Percentiles rank a stretch among this genome's conserved stretches.
Evolutionary conservation across 2,888 invertebrate species (phyloP).

Genomic region (Panorpa germanica): DNA sequence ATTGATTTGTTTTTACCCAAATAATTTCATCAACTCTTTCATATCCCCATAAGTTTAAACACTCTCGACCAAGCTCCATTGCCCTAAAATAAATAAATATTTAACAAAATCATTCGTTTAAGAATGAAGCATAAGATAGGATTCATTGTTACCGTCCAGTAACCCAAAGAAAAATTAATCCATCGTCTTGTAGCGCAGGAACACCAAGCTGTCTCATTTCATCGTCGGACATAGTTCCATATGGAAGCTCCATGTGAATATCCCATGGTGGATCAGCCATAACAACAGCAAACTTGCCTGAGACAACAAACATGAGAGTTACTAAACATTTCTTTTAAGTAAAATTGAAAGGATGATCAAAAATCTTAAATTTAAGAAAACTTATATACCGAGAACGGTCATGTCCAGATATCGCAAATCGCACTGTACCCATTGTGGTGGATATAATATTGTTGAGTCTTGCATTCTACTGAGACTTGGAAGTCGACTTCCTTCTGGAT

Average conservation of each 20-base stretch:
- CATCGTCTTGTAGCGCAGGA: slow-evolving; percentile 87
- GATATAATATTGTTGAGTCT: slow-evolving; percentile 46
- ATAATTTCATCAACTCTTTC: slow-evolving; percentile 92
- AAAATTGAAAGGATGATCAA: too few species aligned
- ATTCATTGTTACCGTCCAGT: slow-evolving; percentile 54
- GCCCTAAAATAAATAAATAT: slow-evolving; percentile 37
- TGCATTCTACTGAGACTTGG: slow-evolving; percentile 17
- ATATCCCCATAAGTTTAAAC: slow-evolving; percentile 92
- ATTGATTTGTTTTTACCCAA: slow-evolving; percentile 98
- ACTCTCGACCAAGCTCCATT: slow-evolving; percentile 92
- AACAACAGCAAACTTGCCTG: slow-evolving; percentile 92
- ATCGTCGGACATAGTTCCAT: slow-evolving; percentile 97
- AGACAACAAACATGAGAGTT: slow-evolving; percentile 21
- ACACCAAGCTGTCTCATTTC: slow-evolving; percentile 94
- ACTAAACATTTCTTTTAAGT: too few species aligned
- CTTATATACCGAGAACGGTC: slow-evolving; percentile 71
- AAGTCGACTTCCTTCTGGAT: slow-evolving; percentile 20
- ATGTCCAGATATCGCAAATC: slow-evolving; percentile 83
- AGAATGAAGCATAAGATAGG: not conserved
- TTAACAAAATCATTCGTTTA: not conserved
- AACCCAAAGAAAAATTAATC: slow-evolving; percentile 94
- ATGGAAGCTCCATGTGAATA: slow-evolving; percentile 97
- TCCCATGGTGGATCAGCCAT: slow-evolving; percentile 99
- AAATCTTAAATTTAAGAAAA: too few species aligned
- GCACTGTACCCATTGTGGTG: slow-evolving; percentile 94